Base-by-base conservation (phyloP, 2,888 invertebrate species). In the Eupithecia subumbrata region DNA sequence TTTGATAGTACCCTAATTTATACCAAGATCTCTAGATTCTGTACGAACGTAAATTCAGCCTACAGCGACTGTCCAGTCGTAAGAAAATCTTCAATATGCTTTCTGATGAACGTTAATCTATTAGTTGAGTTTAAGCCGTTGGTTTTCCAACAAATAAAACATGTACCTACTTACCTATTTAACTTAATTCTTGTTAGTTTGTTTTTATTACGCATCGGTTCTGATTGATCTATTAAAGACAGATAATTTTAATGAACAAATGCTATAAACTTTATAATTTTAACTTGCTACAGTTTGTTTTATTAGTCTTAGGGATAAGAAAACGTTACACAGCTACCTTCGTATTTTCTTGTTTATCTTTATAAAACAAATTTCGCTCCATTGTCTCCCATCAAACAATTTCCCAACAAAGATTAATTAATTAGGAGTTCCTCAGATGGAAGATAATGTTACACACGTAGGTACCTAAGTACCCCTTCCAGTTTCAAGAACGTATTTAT, bases 401-500 rank as follows among this genome's bases (percentile, higher is more conserved):
- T 68, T 43, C 43, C 43, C 40, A 68, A 43, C 43, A 68, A 68
- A 68, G 68, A 68, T 68, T 43, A 40, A 68, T 45, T 68, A 68
- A 68, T 68, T 68, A 68, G 25, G 68, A 40, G 43, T 68, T 68
- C 25, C 22, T 45, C 22, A 43, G 43, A 68, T 48, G 71, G 66
- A 71, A 74, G 43, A 66, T 43, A 74, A 74, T 70, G 70, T 71
- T 25, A 68, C 43, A 40, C 67, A 43, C 68, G 66, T 67, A 67
- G 66, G 66, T 37, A 68, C 9, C 37, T 30, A 30, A n/a, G n/a
- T 40, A 22, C 67, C 22, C 14, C 8, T 22, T 63, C 60, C 43
- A 63, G 40, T 16, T 63, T 43, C 45, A 48, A 45, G 64, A 67
- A 64, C 30, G 43, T 74, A 69, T 71, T 71, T 73, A 71, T 63